phyloP scores from a whole-genome alignment of 1,140 invertebrate genomes.

The Cardiocondyla obscurior region DNA sequence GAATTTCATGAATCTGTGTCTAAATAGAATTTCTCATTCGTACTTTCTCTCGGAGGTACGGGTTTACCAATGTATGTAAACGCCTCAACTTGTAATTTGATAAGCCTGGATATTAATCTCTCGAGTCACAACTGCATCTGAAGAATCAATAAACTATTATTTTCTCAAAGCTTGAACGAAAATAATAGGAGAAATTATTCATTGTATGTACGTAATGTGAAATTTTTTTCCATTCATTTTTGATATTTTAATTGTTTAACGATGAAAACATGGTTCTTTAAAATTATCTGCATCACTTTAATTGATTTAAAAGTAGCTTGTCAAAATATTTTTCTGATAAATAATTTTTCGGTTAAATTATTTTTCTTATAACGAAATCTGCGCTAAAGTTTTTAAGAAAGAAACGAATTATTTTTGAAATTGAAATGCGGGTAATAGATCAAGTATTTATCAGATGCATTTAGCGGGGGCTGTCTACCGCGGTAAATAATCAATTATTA shows the following conservation, averaged over 20 bases:
- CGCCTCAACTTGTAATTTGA: conserved; percentile 19
- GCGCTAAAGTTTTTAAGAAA: not conserved
- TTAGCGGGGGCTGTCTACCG: no score
- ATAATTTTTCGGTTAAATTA: no score
- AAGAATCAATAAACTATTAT: not conserved
- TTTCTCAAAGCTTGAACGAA: not conserved
- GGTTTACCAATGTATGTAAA: conserved; percentile 3
- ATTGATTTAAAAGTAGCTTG: no score
- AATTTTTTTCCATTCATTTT: not conserved
- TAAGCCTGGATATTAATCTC: conserved; percentile 8
- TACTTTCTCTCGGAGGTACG: conserved; percentile 9
- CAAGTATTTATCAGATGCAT: no score
- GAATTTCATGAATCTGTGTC: conserved; percentile 44
- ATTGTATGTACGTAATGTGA: not conserved
- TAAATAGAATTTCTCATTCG: conserved; percentile 44
- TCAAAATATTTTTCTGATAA: no score
- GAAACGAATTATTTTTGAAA: not conserved
- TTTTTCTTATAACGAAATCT: not conserved
- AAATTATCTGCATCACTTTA: no score
- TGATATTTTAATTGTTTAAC: not conserved
- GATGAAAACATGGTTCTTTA: not conserved
- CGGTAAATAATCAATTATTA: conserved; percentile 15
- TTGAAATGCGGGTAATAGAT: not conserved
- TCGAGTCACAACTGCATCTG: not conserved
- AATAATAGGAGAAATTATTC: not conserved